These are phyloP conservation scores for Rhinichthys klamathensis DNA, from an alignment of 2,113 vertebrate genomes.

Conservation along the genomic window DNA sequence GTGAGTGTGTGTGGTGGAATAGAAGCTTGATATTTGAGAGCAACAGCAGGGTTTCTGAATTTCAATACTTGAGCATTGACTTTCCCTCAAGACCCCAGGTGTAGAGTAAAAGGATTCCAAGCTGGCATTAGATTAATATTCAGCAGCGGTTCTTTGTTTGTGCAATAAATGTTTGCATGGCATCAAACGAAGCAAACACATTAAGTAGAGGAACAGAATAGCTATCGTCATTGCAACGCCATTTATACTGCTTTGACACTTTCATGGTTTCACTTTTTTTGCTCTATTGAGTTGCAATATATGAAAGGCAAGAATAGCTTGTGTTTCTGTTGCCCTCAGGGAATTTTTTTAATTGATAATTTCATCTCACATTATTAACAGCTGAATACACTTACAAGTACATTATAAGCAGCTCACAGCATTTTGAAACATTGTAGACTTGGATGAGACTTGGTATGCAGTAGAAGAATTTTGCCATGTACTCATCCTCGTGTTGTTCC, in stretches of 20 bases:
- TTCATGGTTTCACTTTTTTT: background rate
- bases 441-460: background rate
- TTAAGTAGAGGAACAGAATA: conserved; percentile 2
- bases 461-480: background rate
- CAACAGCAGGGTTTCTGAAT: conserved; percentile 17
- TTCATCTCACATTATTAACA: conserved; percentile 12
- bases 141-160: background rate
- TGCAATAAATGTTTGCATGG: conserved; percentile 18
- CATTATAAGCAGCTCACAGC: background rate
- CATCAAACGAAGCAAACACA: background rate
- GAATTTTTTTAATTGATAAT: background rate
- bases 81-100: background rate
- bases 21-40: conserved; percentile 27
- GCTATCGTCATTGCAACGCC: background rate
- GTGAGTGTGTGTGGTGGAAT: conserved; percentile 34
- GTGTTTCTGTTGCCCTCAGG: background rate
- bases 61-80: conserved; percentile 14
- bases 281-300: conserved; percentile 7
- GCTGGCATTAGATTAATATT: conserved; percentile 32
- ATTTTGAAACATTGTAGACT: background rate
- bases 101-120: conserved; percentile 5
- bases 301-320: background rate
- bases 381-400: background rate
- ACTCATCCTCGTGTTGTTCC: background rate
- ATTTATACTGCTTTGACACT: background rate